Evolutionary conservation across 2,113 vertebrate genomes (phyloP).

Genomic region (Oncorhynchus mykiss): DNA sequence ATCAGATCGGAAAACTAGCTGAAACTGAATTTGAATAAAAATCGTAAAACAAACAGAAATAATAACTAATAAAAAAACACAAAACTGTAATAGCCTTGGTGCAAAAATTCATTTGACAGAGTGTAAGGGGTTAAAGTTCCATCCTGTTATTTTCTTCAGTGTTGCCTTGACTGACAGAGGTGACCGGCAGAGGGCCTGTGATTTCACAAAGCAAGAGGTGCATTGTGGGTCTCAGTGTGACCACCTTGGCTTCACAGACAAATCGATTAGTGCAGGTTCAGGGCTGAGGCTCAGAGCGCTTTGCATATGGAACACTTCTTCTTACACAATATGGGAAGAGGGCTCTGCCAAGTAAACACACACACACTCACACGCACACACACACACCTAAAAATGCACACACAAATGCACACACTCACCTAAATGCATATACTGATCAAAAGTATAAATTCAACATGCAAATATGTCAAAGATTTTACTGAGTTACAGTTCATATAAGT

Average conservation of each 20-base stretch:
- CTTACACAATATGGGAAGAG: slow-evolving; percentile 27
- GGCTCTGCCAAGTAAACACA: not conserved
- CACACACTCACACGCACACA: not conserved
- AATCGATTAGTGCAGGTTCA: slow-evolving; percentile 99
- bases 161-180: slow-evolving; percentile 71
- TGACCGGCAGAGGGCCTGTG: slow-evolving; percentile 64
- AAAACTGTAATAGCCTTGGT: no score
- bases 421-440: slow-evolving; percentile 63
- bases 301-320: slow-evolving; percentile 79
- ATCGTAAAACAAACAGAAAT: no score
- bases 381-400: not conserved
- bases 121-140: slow-evolving; percentile 19
- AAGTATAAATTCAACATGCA: no score
- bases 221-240: slow-evolving; percentile 71
- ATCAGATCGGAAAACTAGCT: no score
- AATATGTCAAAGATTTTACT: no score
- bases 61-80: no score
- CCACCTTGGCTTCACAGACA: slow-evolving; percentile 89
- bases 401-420: slow-evolving; percentile 5
- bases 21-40: no score
- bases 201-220: slow-evolving; percentile 69
- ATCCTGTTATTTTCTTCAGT: slow-evolving; percentile 27
- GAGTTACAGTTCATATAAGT: no score
- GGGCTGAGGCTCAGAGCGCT: slow-evolving; percentile 82
- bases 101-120: no score